These are phyloP conservation scores for Myotis daubentonii DNA, from an alignment of 2,797 vertebrate genomes.

Conservation along the genomic window DNA sequence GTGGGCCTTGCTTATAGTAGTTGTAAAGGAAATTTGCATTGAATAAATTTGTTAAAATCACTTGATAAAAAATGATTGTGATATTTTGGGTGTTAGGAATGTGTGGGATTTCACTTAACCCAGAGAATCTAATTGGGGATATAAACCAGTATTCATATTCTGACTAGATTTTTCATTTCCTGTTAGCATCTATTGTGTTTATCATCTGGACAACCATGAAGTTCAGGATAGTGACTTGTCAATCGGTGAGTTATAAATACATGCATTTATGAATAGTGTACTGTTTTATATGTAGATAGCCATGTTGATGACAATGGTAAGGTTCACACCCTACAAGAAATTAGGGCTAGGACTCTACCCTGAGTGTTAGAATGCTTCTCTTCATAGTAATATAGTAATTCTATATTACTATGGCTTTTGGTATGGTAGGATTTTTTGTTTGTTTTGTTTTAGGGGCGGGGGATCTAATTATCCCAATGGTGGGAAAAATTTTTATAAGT, in stretches of 20 bases:
- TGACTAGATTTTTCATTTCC: constrained; percentile 65
- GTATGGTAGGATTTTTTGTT: neutral
- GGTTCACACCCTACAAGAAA: neutral
- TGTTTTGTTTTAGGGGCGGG: neutral
- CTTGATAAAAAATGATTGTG: constrained; percentile 32
- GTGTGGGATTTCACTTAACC: constrained; percentile 33
- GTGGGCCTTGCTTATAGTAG: neutral
- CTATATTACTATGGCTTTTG: neutral
- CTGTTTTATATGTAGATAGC: neutral
- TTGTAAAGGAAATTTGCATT: constrained; percentile 30
- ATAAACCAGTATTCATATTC: constrained; percentile 20
- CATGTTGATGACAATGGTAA: neutral
- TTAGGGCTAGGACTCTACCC: neutral
- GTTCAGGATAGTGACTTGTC: constrained; percentile 96
- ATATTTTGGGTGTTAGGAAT: neutral
- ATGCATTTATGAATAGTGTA: neutral
- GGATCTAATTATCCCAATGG: neutral
- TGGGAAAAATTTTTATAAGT: constrained; percentile 37
- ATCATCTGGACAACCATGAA: constrained; percentile 98
- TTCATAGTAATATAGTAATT: too few relatives aligned
- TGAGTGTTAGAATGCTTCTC: neutral
- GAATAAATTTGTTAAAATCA: constrained; percentile 52
- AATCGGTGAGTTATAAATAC: constrained; percentile 89
- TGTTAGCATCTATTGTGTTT: constrained; percentile 95
- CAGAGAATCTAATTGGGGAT: neutral